Conservation (phyloP, 1,140 invertebrate species). For the Pemphigus obesinymphae region DNA sequence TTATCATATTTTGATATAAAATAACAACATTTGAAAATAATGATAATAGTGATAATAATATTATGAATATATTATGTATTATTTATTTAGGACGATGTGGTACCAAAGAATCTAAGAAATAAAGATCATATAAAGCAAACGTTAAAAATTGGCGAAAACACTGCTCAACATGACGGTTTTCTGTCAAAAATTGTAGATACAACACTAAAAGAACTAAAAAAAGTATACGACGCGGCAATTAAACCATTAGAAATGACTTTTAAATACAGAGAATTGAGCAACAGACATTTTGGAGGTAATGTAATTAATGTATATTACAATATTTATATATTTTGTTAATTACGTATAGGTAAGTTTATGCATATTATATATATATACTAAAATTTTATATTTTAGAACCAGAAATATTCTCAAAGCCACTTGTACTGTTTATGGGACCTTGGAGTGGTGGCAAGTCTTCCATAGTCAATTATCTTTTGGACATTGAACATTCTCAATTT, state of each 20-base stretch:
- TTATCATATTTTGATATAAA: no score
- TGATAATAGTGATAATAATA: background rate
- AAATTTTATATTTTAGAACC: conserved; percentile 65
- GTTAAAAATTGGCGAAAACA: conserved; percentile 73
- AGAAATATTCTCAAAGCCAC: conserved; percentile 90
- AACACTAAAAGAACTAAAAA: conserved; percentile 79
- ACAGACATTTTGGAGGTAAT: conserved; percentile 77
- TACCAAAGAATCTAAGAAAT: conserved; percentile 70
- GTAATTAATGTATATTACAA: background rate
- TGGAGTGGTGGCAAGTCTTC: conserved; percentile 94
- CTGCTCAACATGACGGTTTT: conserved; percentile 50
- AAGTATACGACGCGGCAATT: conserved; percentile 79
- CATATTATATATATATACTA: background rate
- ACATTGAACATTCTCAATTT: conserved; percentile 75
- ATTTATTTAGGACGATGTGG: conserved; percentile 62
- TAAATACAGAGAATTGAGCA: conserved; percentile 87
- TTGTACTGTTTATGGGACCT: conserved; percentile 88
- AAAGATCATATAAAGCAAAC: conserved; percentile 76
- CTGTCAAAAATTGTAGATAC: conserved; percentile 69
- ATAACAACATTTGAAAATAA: background rate
- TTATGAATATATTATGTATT: conserved; percentile 42
- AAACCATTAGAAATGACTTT: conserved; percentile 84
- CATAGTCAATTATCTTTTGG: conserved; percentile 87
- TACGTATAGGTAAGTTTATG: background rate
- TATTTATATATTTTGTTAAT: no score